Evolutionary conservation across 2,797 vertebrate species (phyloP), one percentile per base, ranked within the genome.

Genomic region (Arrhamphus sclerolepis): DNA sequence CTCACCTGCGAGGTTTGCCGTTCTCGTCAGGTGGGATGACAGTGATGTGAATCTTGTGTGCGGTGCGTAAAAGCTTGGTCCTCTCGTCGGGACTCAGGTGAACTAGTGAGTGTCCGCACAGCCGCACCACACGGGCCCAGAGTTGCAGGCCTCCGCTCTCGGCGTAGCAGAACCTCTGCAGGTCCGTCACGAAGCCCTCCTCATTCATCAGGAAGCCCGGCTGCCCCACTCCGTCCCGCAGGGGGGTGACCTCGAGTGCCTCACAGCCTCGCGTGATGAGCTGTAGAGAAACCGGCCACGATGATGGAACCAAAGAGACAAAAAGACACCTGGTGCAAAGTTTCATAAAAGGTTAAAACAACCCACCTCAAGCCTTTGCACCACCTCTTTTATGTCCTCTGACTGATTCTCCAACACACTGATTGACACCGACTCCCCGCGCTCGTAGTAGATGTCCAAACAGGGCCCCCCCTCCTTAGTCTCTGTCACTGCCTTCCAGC

Each of bases 31-130:
- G 95, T 0, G 95, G 95, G 65, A 97, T 93, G 57, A 96, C 94
- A 0, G 96, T 97, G 87, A 97, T 93, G 89, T 94, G 94, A 78
- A 96, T 95, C 72, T 95, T 96, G 86, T 94, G 93, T 0, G 95
- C 94, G 0, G 90, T 91, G 65, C 94, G 91, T 40, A 97, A 93
- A 39, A 95, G 89, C 49, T 84, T 82, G 18, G 87, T 81, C 28
- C 94, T 91, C 73, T 94, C 93, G 6, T 93, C 89, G 0, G 89
- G 88, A 47, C 82, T 87, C 29, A 97, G 88, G 56, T 91, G 83
- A 26, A 95, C 93, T 58, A 96, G 86, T 0, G 93, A 90, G 50
- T 87, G 92, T 18, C 93, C 93, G 2, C 96, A 97, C 20, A 97
- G 91, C 0, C 94, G 89, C 41, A 97, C 93, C 73, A 97, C 91